Evolutionary conservation across 2,797 vertebrate species (phyloP), one percentile per base, ranked within the genome.

Genomic region (Darevskia mixta): DNA sequence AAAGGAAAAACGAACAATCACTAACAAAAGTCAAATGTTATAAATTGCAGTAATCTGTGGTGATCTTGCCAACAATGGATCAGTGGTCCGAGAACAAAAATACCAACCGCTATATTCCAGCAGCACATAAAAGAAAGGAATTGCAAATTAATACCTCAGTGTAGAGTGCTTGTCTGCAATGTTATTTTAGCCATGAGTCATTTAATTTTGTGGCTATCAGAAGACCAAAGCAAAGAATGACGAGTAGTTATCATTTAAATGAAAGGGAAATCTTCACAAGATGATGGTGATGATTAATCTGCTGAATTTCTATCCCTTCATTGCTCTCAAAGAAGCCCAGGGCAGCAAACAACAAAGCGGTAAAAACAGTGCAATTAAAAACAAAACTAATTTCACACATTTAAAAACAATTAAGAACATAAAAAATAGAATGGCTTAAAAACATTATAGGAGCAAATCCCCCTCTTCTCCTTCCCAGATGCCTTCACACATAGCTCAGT

Each of bases 111-210:
- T 78, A 5, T 7, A 89, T 83, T 18, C 1, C 25, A 9, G 7
- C 87, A 91, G 55, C 45, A 86, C 29, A 83, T 82, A 89, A 89
- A 2, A 86, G 3, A 61, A 91, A 78, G 35, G 91, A 82, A 91
- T 35, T 10, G 27, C 79, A 85, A 89, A 83, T 85, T 75, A 87
- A 83, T 41, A 35, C 0, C 88, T 82, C 15, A 1, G 79, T 18
- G 58, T 4, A 83, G 20, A 91, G 69, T 78, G 9, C 78, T 79
- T 89, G 80, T 88, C 61, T 90, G 79, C 29, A 90, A 8, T 43
- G n/a, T 73, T 64, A 80, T 83, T 2, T 61, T 77, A 82, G 55
- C 61, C 92, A 25, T 55, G 0, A 86, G 86, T 43, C 58, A 81
- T 79, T 87, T 90, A 17, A 67, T 88, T 89, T 83, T 58, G 61